Percentiles rank a stretch among this genome's conserved stretches.
Conservation (phyloP, 2,888 invertebrate species). For the Andrena praecox region DNA sequence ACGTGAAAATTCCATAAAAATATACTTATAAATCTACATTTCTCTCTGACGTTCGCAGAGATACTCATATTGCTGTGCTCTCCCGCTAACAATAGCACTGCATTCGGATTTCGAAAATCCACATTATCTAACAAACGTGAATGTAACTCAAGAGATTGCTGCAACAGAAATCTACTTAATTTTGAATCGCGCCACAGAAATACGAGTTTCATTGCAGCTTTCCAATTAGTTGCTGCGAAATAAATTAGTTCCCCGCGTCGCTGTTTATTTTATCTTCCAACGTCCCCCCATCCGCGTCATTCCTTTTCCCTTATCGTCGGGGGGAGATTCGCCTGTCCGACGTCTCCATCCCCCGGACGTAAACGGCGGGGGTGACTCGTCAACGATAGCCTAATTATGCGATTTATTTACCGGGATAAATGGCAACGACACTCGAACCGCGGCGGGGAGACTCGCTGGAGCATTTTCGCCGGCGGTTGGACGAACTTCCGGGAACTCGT, state of each 20-base stretch:
- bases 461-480: conserved; percentile 15
- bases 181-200: too few relatives aligned
- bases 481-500: conserved; percentile 20
- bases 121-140: too few relatives aligned
- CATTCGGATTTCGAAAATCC: too few relatives aligned
- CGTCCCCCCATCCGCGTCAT: conserved; percentile 9
- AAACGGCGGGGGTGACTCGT: background rate
- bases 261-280: background rate
- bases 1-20: too few relatives aligned
- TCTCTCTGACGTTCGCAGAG: too few relatives aligned
- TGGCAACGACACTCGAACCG: conserved; percentile 17
- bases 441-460: background rate
- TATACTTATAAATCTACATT: too few relatives aligned
- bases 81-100: too few relatives aligned
- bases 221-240: conserved; percentile 6
- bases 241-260: background rate
- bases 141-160: too few relatives aligned
- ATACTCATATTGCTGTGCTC: too few relatives aligned
- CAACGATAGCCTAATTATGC: conserved; percentile 15
- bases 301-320: conserved; percentile 10
- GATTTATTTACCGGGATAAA: conserved; percentile 38
- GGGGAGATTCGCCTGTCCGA: background rate
- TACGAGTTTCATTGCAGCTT: background rate
- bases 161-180: too few relatives aligned
- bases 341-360: fast-evolving